Evolutionary conservation across 2,797 vertebrate species (phyloP).

Genomic region (Bradypodion pumilum): DNA sequence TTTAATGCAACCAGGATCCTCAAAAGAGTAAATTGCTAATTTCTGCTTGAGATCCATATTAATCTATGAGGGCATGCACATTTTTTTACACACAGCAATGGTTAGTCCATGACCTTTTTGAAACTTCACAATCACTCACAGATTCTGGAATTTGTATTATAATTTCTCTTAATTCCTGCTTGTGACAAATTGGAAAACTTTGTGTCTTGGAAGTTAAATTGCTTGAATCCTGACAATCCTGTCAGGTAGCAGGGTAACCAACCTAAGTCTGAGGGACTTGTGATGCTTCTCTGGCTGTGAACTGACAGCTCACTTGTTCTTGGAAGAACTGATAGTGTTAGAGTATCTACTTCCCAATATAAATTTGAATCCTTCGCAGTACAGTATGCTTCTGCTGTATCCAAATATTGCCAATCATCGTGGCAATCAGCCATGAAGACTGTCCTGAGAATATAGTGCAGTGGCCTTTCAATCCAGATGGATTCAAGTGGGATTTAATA

Average conservation of each 20-base stretch:
- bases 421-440: too few relatives aligned
- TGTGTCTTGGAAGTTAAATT: too few relatives aligned
- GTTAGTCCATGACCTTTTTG: not conserved
- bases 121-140: not conserved
- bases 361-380: too few relatives aligned
- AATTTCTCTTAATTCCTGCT: not conserved
- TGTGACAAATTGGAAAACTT: not conserved
- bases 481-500: too few relatives aligned
- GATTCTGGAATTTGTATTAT: not conserved
- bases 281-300: not conserved
- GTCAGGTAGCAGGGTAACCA: too few relatives aligned
- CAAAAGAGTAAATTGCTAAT: not conserved
- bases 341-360: not conserved
- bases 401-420: too few relatives aligned
- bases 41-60: too few relatives aligned
- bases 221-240: not conserved
- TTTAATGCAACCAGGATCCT: not conserved
- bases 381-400: too few relatives aligned
- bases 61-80: not conserved
- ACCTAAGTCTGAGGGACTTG: too few relatives aligned
- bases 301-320: not conserved
- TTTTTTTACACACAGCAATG: not conserved
- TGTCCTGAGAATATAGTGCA: too few relatives aligned
- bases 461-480: too few relatives aligned
- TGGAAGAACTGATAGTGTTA: slow-evolving; percentile 15